Evolutionary conservation across 2,113 vertebrate species (phyloP), one percentile per base, ranked within the genome.

Genomic region (Amia ocellicauda): DNA sequence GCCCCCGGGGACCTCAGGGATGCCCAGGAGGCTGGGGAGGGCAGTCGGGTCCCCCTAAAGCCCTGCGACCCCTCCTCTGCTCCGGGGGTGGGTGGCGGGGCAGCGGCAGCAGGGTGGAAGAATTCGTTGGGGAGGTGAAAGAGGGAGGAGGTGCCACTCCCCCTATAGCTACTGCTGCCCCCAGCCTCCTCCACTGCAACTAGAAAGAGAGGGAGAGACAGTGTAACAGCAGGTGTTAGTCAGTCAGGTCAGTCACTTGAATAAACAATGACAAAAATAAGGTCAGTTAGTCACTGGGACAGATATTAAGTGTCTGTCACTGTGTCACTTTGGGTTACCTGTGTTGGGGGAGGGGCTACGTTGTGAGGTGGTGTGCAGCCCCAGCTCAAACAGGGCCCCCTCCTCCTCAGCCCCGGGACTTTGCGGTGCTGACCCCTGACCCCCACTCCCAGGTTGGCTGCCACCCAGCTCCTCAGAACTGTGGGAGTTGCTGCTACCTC

Each of bases 11-110:
- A 95, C 53, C 88, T 86, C 45, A 95, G 84, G 9, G 93, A 93
- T 0, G 91, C 91, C 96, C 96, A 97, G 3, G 94, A 94, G 56
- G 90, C 90, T 59, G 92, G 90, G 28, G 92, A 86, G 29, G 88
- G 81, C 17, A 91, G 84, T 83, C 91, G 85, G 51, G 92, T 87
- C 4, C 86, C 79, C 13, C 64, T 74, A 52, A 24, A 77, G 13
- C 78, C 58, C 47, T 78, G 60, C 0, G 80, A 67, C 43, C 80
- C 84, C n/a, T 77, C 73, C 0, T 67, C 69, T 36, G 74, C 68
- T 60, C 85, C 83, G 3, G 82, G 81, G 43, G 67, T 69, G 41
- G 70, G 69, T 17, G 81, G 74, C 26, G 70, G 77, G 51, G 87
- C 80, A 1, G 90, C 85, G 29, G 86, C 80, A 8, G 85, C 89